Base-by-base conservation (phyloP, 2,888 invertebrate species). In the Eucera pruinosa region DNA sequence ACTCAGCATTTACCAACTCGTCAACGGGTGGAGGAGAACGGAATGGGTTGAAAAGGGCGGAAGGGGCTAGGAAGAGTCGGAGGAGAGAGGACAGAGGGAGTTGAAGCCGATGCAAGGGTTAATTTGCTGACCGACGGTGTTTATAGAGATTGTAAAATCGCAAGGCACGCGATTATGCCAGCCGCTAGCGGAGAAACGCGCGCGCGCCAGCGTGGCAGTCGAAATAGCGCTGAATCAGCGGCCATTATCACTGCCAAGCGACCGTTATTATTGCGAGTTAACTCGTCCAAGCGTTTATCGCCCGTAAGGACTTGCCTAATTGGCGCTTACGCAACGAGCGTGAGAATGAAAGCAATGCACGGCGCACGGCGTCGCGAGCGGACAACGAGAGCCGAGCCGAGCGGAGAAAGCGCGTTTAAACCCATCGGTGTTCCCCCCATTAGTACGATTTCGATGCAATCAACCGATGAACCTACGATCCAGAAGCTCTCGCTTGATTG, bases 1-100 rank as follows among this genome's bases (percentile, higher is more conserved):
- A 85, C 85, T 85, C 86, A 84, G 85, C 85, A 78, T 85, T 85
- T 85, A 86, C 86, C 67, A 75, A 68, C 80, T 83, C 84, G 71
- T 67, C 76, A 80, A 60, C 73, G 68, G 58, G 54, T 64, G 55
- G 58, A 33, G 47, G 54, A 39, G 9, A 43, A 36, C 18, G 39
- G 27, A 30, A 7, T 7, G 18, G 13, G 36, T 3, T 36, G 7
- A 20, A 3, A 13, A 33, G 20, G 20, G 20, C n/a, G n/a, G 48
- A 27, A 2, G 25, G 41, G 54, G n/a, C 30, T 39, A 20, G 55
- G 64, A 27, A 41, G 50, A 39, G 57, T 68, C 50, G 36, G 20
- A 2, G 5, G 11, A 45, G 64, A n/a, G 18, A 36, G 52, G 11
- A 11, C 18, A 39, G n/a, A 13, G 11, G 61, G 48, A 25, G 57